Conservation (phyloP, 2,797 vertebrate species). For the Sebastes iracundus region DNA sequence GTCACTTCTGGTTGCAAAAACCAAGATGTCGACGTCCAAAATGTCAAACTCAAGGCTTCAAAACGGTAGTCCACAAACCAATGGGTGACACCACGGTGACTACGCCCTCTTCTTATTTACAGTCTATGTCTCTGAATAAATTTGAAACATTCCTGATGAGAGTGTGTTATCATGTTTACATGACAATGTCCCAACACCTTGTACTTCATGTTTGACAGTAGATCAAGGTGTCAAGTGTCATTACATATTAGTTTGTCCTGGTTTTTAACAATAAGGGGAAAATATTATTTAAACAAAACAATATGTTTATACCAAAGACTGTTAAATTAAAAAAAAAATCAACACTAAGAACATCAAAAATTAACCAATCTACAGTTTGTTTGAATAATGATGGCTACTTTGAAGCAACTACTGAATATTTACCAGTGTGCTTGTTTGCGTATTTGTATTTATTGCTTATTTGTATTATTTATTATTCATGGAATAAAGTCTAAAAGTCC, state of each 20-base stretch:
- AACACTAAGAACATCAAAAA: neutral
- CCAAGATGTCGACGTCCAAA: fast-evolving
- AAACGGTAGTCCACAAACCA: too few relatives aligned
- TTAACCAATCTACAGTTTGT: neutral
- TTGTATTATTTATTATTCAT: neutral
- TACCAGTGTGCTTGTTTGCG: neutral
- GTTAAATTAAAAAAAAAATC: neutral
- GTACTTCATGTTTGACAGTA: neutral
- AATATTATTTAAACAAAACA: neutral
- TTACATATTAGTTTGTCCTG: neutral
- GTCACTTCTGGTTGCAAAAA: too few relatives aligned
- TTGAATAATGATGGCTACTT: neutral
- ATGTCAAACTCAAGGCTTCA: too few relatives aligned
- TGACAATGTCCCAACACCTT: neutral
- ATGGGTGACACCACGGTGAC: too few relatives aligned
- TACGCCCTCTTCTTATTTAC: too few relatives aligned
- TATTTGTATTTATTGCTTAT: neutral
- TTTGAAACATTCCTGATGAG: neutral
- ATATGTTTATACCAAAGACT: neutral
- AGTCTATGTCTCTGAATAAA: neutral
- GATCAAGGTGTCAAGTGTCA: neutral
- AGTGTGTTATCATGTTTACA: neutral
- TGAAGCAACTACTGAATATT: neutral
- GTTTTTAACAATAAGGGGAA: neutral
- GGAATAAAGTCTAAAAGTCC: neutral